These are phyloP conservation scores for Himalopsyche phryganea DNA, from an alignment of 1,140 invertebrate species.

Conservation along the genomic window DNA sequence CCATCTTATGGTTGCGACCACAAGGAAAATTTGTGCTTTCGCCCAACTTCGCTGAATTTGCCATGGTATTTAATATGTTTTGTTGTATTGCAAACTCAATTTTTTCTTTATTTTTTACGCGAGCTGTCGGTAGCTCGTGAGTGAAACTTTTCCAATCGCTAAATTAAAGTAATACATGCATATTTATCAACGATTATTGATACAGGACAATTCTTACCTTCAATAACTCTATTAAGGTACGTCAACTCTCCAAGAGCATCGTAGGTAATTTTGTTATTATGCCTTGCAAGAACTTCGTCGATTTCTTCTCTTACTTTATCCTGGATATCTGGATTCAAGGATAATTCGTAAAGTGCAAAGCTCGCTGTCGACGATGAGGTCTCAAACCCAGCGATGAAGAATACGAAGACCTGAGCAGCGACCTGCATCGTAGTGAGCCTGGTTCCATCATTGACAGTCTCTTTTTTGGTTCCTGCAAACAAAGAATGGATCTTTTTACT, in stretches of 20 bases:
- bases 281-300: conserved; percentile 39
- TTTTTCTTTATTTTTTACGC: no score
- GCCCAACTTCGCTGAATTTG: no score
- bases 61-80: no score
- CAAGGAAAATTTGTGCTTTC: no score
- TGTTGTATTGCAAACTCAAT: no score
- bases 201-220: no score
- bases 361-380: conserved; percentile 57
- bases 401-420: conserved; percentile 49
- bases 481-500: not conserved
- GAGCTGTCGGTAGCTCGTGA: no score
- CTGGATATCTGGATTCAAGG: conserved; percentile 55
- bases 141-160: no score
- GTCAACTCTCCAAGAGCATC: conserved; percentile 46
- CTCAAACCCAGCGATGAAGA: conserved; percentile 59
- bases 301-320: conserved; percentile 54
- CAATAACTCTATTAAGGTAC: conserved; percentile 42
- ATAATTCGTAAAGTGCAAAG: conserved; percentile 54
- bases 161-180: no score
- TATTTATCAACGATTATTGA: no score
- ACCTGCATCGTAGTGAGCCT: conserved; percentile 35
- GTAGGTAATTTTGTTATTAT: conserved; percentile 49
- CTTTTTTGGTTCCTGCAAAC: not conserved
- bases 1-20: no score
- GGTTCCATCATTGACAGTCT: conserved; percentile 10